Percentiles rank a stretch among this genome's conserved stretches.
Conservation (phyloP, 2,888 invertebrate genomes). For the Apeira syringaria region DNA sequence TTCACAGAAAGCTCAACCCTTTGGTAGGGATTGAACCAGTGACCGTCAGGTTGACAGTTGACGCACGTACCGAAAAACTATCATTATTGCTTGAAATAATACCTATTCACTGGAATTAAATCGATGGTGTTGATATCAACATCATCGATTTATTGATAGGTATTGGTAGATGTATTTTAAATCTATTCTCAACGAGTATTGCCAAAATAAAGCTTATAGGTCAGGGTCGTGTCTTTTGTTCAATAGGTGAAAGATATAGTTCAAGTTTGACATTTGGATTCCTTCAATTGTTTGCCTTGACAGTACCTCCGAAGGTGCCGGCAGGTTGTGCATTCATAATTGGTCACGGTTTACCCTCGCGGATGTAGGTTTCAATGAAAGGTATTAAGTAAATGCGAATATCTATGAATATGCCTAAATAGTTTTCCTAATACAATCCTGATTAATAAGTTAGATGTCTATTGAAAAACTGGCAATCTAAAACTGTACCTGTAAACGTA, state of each 20-base stretch:
- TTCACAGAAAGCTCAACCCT: too few relatives aligned
- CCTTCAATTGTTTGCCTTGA: slow-evolving; percentile 21
- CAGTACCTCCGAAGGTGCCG: slow-evolving; percentile 1
- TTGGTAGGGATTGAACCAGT: too few relatives aligned
- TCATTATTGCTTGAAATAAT: too few relatives aligned
- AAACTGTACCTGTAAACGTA: too few relatives aligned
- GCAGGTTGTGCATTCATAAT: slow-evolving; percentile 20
- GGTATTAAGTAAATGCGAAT: slow-evolving; percentile 1
- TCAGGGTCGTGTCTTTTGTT: slow-evolving; percentile 27
- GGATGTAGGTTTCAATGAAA: slow-evolving; percentile 7
- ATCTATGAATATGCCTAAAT: neutral
- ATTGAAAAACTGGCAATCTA: too few relatives aligned
- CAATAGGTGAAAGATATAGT: slow-evolving; percentile 23
- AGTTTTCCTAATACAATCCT: neutral
- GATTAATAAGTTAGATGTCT: too few relatives aligned
- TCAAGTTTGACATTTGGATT: slow-evolving; percentile 29
- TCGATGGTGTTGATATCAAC: too few relatives aligned
- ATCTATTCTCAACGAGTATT: neutral
- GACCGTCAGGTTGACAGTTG: too few relatives aligned
- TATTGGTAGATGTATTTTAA: too few relatives aligned
- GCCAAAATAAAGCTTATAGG: slow-evolving; percentile 20
- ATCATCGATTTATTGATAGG: too few relatives aligned
- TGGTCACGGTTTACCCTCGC: slow-evolving; percentile 15
- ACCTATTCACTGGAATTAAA: too few relatives aligned
- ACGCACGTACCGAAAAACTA: too few relatives aligned